Evolutionary conservation across 1,140 invertebrate genomes (phyloP), one percentile per base, ranked within the genome.

Genomic region (Agrilus planipennis): DNA sequence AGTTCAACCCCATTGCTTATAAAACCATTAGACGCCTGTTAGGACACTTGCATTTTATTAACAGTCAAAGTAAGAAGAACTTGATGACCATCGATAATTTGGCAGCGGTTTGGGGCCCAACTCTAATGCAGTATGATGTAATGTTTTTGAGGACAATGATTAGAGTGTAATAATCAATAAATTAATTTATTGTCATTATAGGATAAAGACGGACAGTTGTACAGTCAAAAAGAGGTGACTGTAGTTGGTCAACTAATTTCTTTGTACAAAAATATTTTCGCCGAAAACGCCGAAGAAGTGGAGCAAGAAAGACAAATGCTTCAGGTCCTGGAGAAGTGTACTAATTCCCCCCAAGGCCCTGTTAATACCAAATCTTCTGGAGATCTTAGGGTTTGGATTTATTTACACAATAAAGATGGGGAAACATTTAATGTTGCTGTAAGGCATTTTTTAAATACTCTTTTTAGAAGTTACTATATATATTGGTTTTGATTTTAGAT

Each of bases 41-140:
- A 9, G 75, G 76, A 3, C 89, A 93, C 61, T 64, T 92, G 18
- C 70, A 82, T 54, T 84, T 83, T 48, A 71, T 90, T n/a, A 75
- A 76, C 45, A 75, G 76, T 1, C 79, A 86, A 56, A 70, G 72
- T 48, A 65, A 76, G 3, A 74, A 73, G 34, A 89, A 89, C 57
- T 69, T 79, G 29, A 90, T 90, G 86, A 75, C 68, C 28, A 69
- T 79, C 0, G 75, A 80, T 32, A 90, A 89, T 60, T 63, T 89
- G n/a, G 80, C 84, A 4, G 73, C 84, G 1, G 76, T 89, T 27
- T 89, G 84, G 83, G 84, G 82, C 1, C 84, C 85, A 2, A 87
- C 82, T 3, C 61, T 89, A 29, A 77, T 89, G 72, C 80, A 81
- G 42, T 71, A 76, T 3, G 76, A 79, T 28, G 72, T 73, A 48